Conservation (phyloP, 1,140 invertebrate genomes). For the Anthonomus grandis region DNA sequence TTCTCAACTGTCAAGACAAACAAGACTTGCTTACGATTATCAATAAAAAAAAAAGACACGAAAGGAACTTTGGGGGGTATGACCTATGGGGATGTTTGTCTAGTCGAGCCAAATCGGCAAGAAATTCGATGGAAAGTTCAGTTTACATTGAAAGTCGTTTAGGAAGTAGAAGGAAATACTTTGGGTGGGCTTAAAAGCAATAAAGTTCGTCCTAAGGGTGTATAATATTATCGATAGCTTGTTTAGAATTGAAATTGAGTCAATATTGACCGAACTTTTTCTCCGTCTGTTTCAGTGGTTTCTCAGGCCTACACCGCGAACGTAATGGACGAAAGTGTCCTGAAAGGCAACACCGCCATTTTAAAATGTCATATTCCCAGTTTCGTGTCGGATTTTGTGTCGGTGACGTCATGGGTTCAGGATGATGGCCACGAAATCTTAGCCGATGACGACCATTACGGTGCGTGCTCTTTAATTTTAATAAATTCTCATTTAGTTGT, state of each 20-base stretch:
- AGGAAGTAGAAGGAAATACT: conserved; percentile 2
- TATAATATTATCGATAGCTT: too few species aligned
- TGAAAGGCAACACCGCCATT: conserved; percentile 84
- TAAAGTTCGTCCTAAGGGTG: too few species aligned
- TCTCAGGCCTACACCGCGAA: conserved; percentile 84
- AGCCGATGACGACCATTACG: conserved; percentile 60
- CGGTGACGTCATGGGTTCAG: conserved; percentile 80
- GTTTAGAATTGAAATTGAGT: too few species aligned
- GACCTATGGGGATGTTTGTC: conserved; percentile 19
- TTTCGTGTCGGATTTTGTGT: conserved; percentile 86
- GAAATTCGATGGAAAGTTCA: conserved; percentile 12
- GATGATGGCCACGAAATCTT: conserved; percentile 64
- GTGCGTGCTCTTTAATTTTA: conserved; percentile 51
- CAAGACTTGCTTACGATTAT: too few species aligned
- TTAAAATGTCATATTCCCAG: conserved; percentile 90
- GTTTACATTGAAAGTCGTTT: conserved; percentile 6
- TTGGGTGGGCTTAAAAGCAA: too few species aligned
- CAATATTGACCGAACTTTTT: too few species aligned
- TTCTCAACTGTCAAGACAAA: too few species aligned
- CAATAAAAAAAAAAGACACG: too few species aligned
- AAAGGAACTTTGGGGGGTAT: too few species aligned
- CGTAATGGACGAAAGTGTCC: conserved; percentile 86
- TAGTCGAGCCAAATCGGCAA: conserved; percentile 4
- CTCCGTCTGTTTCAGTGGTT: conserved; percentile 70
- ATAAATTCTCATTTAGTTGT: neutral